Evolutionary conservation across 1,140 invertebrate genomes (phyloP).

Genomic region (Macrobrachium rosenbergii): DNA sequence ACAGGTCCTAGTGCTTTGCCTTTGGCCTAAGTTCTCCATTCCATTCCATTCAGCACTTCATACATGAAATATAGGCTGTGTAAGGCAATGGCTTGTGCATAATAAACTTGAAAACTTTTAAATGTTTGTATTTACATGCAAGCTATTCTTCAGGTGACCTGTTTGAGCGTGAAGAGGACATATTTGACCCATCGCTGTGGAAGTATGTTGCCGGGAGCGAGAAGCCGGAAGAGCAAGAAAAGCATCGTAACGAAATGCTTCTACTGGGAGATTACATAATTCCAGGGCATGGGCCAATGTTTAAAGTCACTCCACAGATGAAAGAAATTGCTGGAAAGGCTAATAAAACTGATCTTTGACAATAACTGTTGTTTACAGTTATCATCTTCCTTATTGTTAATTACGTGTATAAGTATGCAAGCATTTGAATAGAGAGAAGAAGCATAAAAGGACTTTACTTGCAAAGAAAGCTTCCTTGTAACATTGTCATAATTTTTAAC

Average conservation of each 20-base stretch:
- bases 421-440: too few relatives aligned
- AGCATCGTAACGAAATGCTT: slow-evolving; percentile 41
- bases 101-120: neutral
- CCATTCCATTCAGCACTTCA: too few relatives aligned
- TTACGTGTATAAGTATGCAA: too few relatives aligned
- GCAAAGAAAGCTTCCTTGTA: too few relatives aligned
- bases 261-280: slow-evolving; percentile 46
- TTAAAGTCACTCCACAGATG: slow-evolving; percentile 38
- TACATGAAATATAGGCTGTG: neutral
- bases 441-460: too few relatives aligned
- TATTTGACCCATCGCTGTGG: slow-evolving; percentile 41
- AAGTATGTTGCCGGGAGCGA: slow-evolving; percentile 49
- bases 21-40: too few relatives aligned
- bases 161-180: slow-evolving; percentile 54
- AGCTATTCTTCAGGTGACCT: slow-evolving; percentile 33
- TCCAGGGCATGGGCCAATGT: slow-evolving; percentile 55
- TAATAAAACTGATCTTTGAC: too few relatives aligned
- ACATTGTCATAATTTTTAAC: too few relatives aligned
- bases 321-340: slow-evolving; percentile 12
- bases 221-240: slow-evolving; percentile 40
- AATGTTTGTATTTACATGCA: neutral
- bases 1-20: too few relatives aligned
- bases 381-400: too few relatives aligned
- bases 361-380: too few relatives aligned
- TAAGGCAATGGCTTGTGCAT: neutral